Evolutionary conservation across 2,888 invertebrate species (phyloP).

Genomic region (Drosophila affinis): DNA sequence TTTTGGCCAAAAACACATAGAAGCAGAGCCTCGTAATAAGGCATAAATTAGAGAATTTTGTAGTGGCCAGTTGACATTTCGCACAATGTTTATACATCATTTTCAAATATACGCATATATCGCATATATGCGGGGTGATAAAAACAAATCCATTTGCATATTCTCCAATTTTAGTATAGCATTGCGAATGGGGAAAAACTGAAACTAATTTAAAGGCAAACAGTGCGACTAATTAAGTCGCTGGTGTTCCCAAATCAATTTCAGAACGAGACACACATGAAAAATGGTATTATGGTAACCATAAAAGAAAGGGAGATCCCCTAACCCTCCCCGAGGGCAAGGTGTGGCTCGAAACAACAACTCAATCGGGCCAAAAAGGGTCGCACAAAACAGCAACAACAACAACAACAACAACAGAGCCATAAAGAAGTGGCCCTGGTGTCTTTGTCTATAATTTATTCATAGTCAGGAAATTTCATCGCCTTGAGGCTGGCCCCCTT

Average conservation of each 20-base stretch:
- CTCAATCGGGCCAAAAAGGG: slow-evolving; percentile 40
- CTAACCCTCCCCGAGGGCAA: not conserved
- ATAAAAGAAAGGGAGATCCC: not conserved
- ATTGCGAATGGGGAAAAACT: not conserved
- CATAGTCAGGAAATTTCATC: slow-evolving; percentile 73
- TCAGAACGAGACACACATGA: not conserved
- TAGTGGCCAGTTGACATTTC: slow-evolving; percentile 17
- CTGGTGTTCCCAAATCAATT: slow-evolving; percentile 13
- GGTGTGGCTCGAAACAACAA: slow-evolving; percentile 36
- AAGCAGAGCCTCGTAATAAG: slow-evolving; percentile 33
- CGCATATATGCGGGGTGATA: not conserved
- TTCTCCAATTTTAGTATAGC: slow-evolving; percentile 15
- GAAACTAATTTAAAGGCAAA: slow-evolving; percentile 20
- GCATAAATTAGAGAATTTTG: slow-evolving; percentile 50
- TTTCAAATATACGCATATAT: not conserved
- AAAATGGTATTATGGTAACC: not conserved
- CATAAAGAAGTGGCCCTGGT: slow-evolving; percentile 24
- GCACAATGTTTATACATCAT: slow-evolving; percentile 44
- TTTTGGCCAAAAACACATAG: slow-evolving; percentile 11
- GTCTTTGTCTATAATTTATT: slow-evolving; percentile 69
- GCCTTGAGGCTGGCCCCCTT: slow-evolving; percentile 60
- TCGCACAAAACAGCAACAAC: slow-evolving; percentile 14
- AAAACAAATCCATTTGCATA: slow-evolving; percentile 39
- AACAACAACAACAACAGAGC: slow-evolving; percentile 11
- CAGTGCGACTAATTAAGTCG: slow-evolving; percentile 43